Evolutionary conservation across 2,113 vertebrate species (phyloP).

Genomic region (Acanthochromis polyacanthus): DNA sequence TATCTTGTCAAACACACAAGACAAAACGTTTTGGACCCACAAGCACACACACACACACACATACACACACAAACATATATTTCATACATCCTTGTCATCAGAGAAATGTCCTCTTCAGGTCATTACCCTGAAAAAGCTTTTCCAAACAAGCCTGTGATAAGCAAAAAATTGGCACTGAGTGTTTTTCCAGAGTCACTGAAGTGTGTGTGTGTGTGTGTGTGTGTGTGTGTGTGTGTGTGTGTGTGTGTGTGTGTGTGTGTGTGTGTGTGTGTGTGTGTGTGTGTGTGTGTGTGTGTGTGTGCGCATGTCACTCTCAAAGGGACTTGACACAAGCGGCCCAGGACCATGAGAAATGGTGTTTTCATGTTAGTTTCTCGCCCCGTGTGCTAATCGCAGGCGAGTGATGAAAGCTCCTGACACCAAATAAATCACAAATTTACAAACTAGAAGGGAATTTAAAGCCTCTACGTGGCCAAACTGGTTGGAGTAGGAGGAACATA

Average conservation of each 20-base stretch:
- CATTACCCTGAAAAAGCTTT: constrained; percentile 64
- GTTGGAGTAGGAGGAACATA: not conserved
- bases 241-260: constrained; percentile 34
- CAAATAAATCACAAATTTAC: constrained; percentile 37
- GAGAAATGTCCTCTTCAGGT: constrained; percentile 63
- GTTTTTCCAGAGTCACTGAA: constrained; percentile 50
- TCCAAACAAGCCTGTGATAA: constrained; percentile 67
- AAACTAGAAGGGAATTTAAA: constrained; percentile 37
- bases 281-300: constrained; percentile 31
- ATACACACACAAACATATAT: constrained; percentile 45
- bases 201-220: constrained; percentile 37
- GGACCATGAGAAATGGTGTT: constrained; percentile 43
- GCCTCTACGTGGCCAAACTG: constrained; percentile 5
- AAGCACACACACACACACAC: constrained; percentile 24
- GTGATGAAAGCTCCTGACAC: constrained; percentile 45
- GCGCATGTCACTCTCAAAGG: constrained; percentile 21
- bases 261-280: constrained; percentile 33
- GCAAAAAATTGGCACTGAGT: constrained; percentile 58
- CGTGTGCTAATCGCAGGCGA: constrained; percentile 35
- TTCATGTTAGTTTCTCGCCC: constrained; percentile 16
- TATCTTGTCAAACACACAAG: not conserved
- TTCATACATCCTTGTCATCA: constrained; percentile 44
- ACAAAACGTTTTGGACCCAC: constrained; percentile 42
- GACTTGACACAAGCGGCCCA: constrained; percentile 21
- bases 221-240: constrained; percentile 20